Evolutionary conservation across 2,113 vertebrate species (phyloP).

Genomic region (Saccopteryx bilineata): DNA sequence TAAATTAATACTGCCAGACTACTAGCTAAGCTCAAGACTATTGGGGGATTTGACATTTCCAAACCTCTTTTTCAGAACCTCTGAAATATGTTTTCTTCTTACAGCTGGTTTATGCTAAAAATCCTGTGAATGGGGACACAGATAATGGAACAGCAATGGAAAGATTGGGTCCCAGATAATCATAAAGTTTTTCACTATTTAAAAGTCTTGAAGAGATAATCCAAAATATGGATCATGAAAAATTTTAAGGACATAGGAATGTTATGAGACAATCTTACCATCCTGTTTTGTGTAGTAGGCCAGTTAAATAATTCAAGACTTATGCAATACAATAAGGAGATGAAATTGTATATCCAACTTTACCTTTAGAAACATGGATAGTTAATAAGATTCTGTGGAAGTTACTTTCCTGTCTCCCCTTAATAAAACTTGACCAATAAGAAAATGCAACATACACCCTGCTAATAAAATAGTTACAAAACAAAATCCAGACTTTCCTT

Average conservation of each 20-base stretch:
- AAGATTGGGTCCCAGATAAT: conserved; percentile 38
- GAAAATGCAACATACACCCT: conserved; percentile 30
- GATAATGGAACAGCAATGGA: conserved; percentile 24
- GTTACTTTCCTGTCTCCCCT: conserved; percentile 22
- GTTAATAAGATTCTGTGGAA: conserved; percentile 21
- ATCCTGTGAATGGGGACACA: conserved; percentile 42
- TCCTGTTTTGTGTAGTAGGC: conserved; percentile 36
- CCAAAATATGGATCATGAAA: conserved; percentile 70
- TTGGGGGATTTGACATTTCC: neutral
- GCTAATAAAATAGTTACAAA: conserved; percentile 65
- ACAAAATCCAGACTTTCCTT: conserved; percentile 62
- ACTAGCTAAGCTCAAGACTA: neutral
- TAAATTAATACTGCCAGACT: neutral
- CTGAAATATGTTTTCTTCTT: conserved; percentile 39
- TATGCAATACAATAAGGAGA: neutral
- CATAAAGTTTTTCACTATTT: conserved; percentile 58
- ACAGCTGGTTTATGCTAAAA: conserved; percentile 26
- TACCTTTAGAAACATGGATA: conserved; percentile 37
- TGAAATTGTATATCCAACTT: conserved; percentile 50
- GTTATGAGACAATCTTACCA: conserved; percentile 63
- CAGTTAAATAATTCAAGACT: conserved; percentile 53
- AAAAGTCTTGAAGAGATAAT: conserved; percentile 64
- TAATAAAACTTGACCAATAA: conserved; percentile 49
- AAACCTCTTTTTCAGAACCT: conserved; percentile 41
- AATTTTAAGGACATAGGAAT: conserved; percentile 61